A percentile compares a stretch with the other conserved stretches of the same genome.
phyloP scores from a whole-genome alignment of 2,113 vertebrate genomes.

The Terrapene triunguis region DNA sequence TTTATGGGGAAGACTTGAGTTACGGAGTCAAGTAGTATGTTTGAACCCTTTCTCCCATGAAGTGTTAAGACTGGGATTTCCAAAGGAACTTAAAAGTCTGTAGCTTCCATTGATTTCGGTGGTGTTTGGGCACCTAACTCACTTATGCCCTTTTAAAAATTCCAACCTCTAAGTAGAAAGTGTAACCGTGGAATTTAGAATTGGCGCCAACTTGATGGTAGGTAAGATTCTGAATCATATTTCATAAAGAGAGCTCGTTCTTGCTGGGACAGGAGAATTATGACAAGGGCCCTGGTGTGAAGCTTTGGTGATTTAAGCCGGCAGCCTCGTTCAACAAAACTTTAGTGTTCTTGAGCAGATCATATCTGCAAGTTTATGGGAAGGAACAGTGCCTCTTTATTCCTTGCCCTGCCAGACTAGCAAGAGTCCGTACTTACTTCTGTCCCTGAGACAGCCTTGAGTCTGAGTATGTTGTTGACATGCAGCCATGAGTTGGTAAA shows the following conservation, averaged over 20 bases:
- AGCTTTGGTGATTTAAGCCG: not conserved
- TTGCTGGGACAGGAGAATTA: not conserved
- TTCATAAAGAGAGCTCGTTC: not conserved
- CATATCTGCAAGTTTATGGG: not conserved
- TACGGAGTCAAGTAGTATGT: not conserved
- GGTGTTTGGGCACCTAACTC: not conserved
- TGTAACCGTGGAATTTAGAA: not conserved
- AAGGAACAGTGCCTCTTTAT: not conserved
- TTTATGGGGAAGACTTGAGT: not conserved
- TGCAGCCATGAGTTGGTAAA: not conserved
- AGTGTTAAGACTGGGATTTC: not conserved
- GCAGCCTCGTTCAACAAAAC: not conserved
- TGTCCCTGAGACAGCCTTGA: not conserved
- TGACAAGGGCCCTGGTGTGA: not conserved
- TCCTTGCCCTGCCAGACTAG: not conserved
- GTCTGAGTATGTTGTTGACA: not conserved
- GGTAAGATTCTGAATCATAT: conserved; percentile 11
- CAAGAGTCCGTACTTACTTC: not conserved
- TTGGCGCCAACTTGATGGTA: not conserved
- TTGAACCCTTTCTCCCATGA: not conserved
- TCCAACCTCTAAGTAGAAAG: not conserved
- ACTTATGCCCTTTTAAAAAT: conserved; percentile 1
- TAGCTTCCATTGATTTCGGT: not conserved
- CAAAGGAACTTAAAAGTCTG: not conserved
- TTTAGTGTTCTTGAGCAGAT: not conserved